A percentile compares a stretch with the other conserved stretches of the same genome.
These are phyloP conservation scores for Anguilla japonica DNA, from an alignment of 2,113 vertebrate species.

Conservation along the genomic window DNA sequence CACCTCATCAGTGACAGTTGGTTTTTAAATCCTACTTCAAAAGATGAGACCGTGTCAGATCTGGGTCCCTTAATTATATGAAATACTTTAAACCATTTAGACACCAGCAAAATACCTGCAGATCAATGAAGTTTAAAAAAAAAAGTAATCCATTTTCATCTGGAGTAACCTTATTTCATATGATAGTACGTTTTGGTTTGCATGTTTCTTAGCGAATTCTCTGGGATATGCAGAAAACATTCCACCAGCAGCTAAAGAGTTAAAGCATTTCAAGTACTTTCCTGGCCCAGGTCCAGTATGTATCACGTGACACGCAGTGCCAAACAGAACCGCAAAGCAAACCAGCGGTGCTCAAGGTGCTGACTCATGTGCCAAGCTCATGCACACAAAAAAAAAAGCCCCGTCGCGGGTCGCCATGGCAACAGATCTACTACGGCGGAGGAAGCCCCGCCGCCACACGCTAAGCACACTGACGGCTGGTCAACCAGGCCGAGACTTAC, in stretches of 20 bases:
- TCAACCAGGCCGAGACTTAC: slow-evolving; percentile 73
- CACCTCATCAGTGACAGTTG: neutral
- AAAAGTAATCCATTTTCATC: too few relatives aligned
- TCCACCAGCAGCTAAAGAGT: neutral
- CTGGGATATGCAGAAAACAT: too few relatives aligned
- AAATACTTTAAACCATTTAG: too few relatives aligned
- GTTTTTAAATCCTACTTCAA: neutral
- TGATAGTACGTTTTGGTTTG: too few relatives aligned
- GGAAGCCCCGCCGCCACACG: slow-evolving; percentile 3
- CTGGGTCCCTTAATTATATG: too few relatives aligned
- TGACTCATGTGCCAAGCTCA: neutral
- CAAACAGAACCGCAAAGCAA: neutral
- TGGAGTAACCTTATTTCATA: too few relatives aligned
- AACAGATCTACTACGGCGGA: neutral
- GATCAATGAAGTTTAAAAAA: too few relatives aligned
- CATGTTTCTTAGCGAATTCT: too few relatives aligned
- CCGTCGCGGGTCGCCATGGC: neutral
- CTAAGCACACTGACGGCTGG: neutral
- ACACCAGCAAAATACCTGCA: too few relatives aligned
- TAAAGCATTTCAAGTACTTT: neutral
- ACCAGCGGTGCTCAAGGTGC: neutral
- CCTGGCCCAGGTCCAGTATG: neutral
- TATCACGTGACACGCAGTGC: neutral
- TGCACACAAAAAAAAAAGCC: neutral
- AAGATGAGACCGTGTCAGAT: neutral